Base-by-base conservation (phyloP, 2,888 invertebrate genomes). In the Neria commutata region DNA sequence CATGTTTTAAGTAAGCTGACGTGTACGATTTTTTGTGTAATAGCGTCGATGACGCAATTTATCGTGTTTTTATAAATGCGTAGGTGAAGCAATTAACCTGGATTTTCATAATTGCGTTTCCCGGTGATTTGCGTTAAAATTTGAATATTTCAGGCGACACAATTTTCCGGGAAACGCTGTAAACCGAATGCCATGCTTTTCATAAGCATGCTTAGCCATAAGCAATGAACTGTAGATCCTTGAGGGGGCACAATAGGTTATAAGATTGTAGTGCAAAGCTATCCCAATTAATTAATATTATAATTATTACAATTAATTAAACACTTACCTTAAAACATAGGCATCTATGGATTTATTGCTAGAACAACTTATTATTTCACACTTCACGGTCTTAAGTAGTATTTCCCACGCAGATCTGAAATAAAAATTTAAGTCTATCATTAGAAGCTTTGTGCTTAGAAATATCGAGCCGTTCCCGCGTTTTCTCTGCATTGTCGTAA, bases 291-390 rank as follows among this genome's bases (percentile, higher is more conserved):
- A 51, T 14, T 46, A n/a, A 11, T 8, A 17, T 14, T 10, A 23
- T 14, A 5, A 21, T 33, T 2, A 51, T 16, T 37, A 26, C 11
- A 37, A n/a, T 40, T 11, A 14, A 46, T 10, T 29, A 0, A 25
- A 50, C 37, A 81, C 86, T 87, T 83, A 96, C 96, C 96, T 96
- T 60, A 98, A 86, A 24, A 98, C 94, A 81, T 97, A 98, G 45
- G 98, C 94, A 83, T 98, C 96, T 75, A 98, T 90, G 80, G 90
- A 88, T 68, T 93, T 92, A 83, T 94, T 95, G 78, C 89, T 89
- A 58, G 89, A 90, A 80, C 89, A 91, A 83, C 96, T 96, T 81
- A 98, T 95, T 66, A 98, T 96, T 84, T 96, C 96, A 83, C 98
- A 98, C 72, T 94, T 89, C 24, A 98, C 98, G 65, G 92, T 89